phyloP scores from a whole-genome alignment of 2,888 invertebrate genomes.

The Lissocephala sabroskyi region DNA sequence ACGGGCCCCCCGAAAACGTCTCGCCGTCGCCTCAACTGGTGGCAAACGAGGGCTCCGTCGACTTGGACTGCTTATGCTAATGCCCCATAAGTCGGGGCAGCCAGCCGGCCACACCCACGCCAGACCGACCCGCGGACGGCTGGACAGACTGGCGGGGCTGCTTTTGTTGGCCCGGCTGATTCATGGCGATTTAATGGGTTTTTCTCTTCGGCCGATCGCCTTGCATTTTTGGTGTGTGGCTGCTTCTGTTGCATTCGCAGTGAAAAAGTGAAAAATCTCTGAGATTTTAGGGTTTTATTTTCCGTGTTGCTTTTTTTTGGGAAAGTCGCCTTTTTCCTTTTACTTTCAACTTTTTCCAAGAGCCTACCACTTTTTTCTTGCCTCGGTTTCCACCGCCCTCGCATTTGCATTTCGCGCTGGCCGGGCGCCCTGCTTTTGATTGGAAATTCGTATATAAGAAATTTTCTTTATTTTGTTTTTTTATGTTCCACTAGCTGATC shows the following conservation, averaged over 20 bases:
- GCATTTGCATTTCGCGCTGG: conserved; percentile 33
- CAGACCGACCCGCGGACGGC: conserved; percentile 4
- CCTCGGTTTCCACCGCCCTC: no score
- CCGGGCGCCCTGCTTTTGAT: conserved; percentile 12
- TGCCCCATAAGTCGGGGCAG: conserved; percentile 24
- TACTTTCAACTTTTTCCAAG: conserved; percentile 64
- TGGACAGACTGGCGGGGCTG: conserved; percentile 20
- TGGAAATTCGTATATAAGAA: conserved; percentile 22
- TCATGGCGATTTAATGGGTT: conserved; percentile 10
- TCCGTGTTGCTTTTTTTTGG: conserved; percentile 23
- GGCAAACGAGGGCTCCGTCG: no score
- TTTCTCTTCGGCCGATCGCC: conserved; percentile 7
- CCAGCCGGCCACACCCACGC: conserved; percentile 45
- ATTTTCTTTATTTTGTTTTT: conserved; percentile 6
- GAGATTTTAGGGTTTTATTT: no score
- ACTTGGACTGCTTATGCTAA: conserved; percentile 22
- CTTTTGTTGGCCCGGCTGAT: conserved; percentile 6
- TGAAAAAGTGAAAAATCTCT: no score
- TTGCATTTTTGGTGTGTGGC: no score
- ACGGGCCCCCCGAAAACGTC: no score
- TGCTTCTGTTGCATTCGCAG: no score
- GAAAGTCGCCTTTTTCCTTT: conserved; percentile 65
- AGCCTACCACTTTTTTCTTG: conserved; percentile 15
- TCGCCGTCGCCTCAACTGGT: no score
- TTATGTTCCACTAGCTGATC: conserved; percentile 28